phyloP scores from a whole-genome alignment of 2,888 invertebrate species.

The Torymus texanus region DNA sequence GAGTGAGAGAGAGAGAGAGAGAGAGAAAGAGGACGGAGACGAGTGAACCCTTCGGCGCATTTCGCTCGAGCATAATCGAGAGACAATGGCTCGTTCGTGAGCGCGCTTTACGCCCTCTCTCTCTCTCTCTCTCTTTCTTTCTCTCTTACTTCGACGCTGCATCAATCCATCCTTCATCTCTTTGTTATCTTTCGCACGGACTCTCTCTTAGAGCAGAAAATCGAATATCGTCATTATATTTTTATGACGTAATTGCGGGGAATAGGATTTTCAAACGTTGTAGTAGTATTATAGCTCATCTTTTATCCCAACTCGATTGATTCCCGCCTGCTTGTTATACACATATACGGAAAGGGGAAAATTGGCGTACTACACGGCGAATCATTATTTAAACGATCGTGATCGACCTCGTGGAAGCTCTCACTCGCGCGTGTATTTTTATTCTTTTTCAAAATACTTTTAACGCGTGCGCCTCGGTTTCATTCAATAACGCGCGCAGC shows the following conservation, averaged over 20 bases:
- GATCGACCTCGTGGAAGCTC: no score
- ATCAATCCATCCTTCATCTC: conserved; percentile 33
- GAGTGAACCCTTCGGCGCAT: conserved; percentile 21
- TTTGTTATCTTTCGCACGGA: conserved; percentile 34
- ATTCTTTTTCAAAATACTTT: not conserved
- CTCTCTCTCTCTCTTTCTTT: conserved; percentile 9
- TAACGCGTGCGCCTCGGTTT: not conserved
- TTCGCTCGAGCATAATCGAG: conserved; percentile 41
- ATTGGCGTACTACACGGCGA: not conserved
- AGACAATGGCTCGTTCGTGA: conserved; percentile 48
- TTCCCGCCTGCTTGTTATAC: no score
- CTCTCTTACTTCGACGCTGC: not conserved
- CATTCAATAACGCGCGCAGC: not conserved
- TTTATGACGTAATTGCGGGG: conserved; percentile 39
- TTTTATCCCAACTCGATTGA: no score
- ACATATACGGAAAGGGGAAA: not conserved
- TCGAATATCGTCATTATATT: conserved; percentile 37
- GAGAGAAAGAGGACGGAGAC: not conserved
- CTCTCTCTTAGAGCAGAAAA: conserved; percentile 4
- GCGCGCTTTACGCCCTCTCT: conserved; percentile 33
- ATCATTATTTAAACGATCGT: no score
- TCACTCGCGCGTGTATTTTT: not conserved
- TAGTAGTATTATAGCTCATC: no score
- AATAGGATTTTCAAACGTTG: conserved; percentile 16
- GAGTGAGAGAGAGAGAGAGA: conserved; percentile 9